Evolutionary conservation across 2,888 invertebrate genomes (phyloP).

Genomic region (Latheticus oryzae): DNA sequence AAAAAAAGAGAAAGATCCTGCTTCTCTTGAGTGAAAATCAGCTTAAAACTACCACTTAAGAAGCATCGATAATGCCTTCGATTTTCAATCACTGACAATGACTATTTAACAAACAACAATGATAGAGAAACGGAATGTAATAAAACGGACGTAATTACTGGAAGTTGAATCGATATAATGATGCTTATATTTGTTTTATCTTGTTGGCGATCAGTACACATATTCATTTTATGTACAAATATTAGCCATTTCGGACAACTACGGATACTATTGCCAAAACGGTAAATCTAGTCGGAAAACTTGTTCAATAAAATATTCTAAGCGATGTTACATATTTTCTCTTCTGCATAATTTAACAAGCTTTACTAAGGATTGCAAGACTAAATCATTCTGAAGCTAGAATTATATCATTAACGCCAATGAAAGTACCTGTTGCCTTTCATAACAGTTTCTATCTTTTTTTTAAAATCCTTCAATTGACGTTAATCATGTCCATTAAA

Average conservation of each 20-base stretch:
- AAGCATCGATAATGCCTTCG: conserved; percentile 11
- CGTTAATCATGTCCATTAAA: no score
- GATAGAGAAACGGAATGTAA: conserved; percentile 10
- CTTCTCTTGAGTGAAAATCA: background rate
- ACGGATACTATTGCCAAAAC: conserved; percentile 29
- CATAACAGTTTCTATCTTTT: conserved; percentile 18
- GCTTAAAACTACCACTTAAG: conserved; percentile 2
- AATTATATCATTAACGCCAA: conserved; percentile 24
- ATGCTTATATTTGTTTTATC: conserved; percentile 41
- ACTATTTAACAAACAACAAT: conserved; percentile 30
- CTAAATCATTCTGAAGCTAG: conserved; percentile 9
- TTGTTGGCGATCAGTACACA: conserved; percentile 46
- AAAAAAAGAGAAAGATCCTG: conserved; percentile 12
- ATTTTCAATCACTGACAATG: conserved; percentile 26
- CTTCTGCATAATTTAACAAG: background rate
- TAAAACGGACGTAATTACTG: conserved; percentile 37
- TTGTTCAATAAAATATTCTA: conserved; percentile 12
- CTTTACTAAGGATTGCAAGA: background rate
- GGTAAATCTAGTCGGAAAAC: conserved; percentile 24
- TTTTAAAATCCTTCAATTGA: no score
- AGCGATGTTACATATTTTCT: conserved; percentile 3
- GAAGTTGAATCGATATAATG: conserved; percentile 35
- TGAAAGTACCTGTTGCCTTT: conserved; percentile 28
- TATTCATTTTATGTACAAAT: conserved; percentile 51
- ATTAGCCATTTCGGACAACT: conserved; percentile 50